Base-by-base conservation (phyloP, 2,113 vertebrate genomes). In the Otolemur garnettii region DNA sequence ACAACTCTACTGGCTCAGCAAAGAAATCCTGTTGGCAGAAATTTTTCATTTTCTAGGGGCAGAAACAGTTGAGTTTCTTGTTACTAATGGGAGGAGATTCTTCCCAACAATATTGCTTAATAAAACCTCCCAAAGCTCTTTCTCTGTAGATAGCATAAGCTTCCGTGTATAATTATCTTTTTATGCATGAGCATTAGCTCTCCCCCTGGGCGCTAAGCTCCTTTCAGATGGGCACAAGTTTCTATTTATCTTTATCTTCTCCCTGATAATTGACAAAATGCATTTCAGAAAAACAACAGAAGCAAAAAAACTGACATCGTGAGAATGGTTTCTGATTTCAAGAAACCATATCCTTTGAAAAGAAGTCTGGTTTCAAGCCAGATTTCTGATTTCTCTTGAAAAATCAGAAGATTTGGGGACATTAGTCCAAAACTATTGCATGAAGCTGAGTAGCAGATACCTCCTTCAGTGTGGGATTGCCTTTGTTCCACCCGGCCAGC, bases 171-270 rank as follows among this genome's bases (percentile, higher is more conserved):
- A 38, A 38, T 38, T 30, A 87, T 50, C 55, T 91, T 60, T 45
- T 55, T 59, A 69, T 83, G n/a, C 9, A 50, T 72, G 15, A 79
- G 19, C 4, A 55, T 88, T 66, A 80, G 10, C 55, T 91, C 78
- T 92, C 30, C 13, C 38, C 7, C 19, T 42, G 55, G 19, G 78
- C 13, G 14, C 26, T 38, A 69, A 45, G 50, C 33, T 81, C 19
- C 59, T 97, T 89, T 93, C 69, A 62, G 28, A 74, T 79, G 50
- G 68, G 30, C 55, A 62, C 22, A 17, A 13, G 14, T 4, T 59
- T 90, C 66, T 87, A 28, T 68, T 93, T 95, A 71, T 93, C 21
- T 62, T 90, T 89, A 71, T 91, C 19, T 66, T 87, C 45, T 88
- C 33, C 30, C 26, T 77, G 50, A 93, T 72, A 55, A 88, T n/a